phyloP scores from a whole-genome alignment of 2,888 invertebrate genomes.

The Drosophila yooni region DNA sequence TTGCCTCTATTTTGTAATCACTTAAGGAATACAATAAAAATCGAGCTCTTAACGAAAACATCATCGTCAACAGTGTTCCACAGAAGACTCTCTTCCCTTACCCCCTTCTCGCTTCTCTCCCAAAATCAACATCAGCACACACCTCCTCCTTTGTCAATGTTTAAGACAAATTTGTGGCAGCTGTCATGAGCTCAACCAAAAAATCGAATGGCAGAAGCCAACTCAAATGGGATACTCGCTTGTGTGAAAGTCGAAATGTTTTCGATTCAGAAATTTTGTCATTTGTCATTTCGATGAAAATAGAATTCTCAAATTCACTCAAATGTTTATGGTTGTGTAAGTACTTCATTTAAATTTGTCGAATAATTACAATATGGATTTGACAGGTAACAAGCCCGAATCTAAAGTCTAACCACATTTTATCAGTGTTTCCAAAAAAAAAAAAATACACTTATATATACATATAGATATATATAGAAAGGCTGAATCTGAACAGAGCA shows the following conservation, averaged over 20 bases:
- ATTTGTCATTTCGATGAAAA: neutral
- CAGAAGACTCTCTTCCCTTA: neutral
- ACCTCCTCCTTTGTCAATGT: neutral
- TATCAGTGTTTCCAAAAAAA: neutral
- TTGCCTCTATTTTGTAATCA: conserved; percentile 46
- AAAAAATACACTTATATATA: neutral
- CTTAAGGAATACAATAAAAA: conserved; percentile 60
- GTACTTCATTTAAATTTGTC: neutral
- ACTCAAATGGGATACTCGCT: neutral
- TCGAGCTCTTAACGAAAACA: conserved; percentile 22
- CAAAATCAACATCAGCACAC: neutral
- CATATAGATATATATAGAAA: neutral
- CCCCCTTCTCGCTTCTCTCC: neutral
- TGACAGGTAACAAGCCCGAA: neutral
- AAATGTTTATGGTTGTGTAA: neutral
- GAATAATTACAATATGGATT: neutral
- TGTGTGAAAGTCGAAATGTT: neutral
- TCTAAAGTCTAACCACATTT: neutral
- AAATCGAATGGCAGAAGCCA: neutral
- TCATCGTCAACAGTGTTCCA: neutral
- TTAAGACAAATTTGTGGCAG: conserved; percentile 56
- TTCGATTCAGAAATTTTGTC: neutral
- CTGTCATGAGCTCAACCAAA: conserved; percentile 35
- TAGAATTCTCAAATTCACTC: neutral
- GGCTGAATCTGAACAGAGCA: neutral